Conservation (phyloP, 2,797 vertebrate genomes). For the Lithobates sylvaticus region DNA sequence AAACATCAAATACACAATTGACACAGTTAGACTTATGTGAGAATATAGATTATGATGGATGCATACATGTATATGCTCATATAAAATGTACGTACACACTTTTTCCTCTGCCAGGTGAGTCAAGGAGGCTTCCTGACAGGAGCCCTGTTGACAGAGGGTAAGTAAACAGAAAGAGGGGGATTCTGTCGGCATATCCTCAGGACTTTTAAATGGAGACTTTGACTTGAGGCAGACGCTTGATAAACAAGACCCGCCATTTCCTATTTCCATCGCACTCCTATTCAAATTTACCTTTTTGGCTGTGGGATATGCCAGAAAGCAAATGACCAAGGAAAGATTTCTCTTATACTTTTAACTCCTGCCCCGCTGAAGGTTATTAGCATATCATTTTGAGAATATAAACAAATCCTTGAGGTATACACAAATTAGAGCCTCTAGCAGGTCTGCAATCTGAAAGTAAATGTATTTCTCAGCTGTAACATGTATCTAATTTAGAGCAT, state of each 20-base stretch:
- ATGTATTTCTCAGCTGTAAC: too few species aligned
- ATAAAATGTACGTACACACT: constrained; percentile 19
- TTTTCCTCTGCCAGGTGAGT: constrained; percentile 31
- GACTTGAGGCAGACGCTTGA: constrained; percentile 47
- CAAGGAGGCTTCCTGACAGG: constrained; percentile 37
- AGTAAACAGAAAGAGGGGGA: constrained; percentile 32
- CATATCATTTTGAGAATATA: too few species aligned
- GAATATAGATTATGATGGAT: background rate
- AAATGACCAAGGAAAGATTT: background rate
- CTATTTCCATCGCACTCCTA: constrained; percentile 41
- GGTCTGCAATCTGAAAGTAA: too few species aligned
- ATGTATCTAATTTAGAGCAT: too few species aligned
- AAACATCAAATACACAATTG: background rate
- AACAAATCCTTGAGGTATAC: too few species aligned
- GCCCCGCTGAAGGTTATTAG: too few species aligned
- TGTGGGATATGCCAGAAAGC: constrained; percentile 21
- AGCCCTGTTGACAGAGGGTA: constrained; percentile 37
- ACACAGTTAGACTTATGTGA: background rate
- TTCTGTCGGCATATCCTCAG: constrained; percentile 17
- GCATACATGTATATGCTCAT: background rate
- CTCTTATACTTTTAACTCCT: constrained; percentile 11
- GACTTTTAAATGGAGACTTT: constrained; percentile 53
- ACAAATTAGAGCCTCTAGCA: too few species aligned
- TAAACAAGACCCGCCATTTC: constrained; percentile 42
- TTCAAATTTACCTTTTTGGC: constrained; percentile 8